Evolutionary conservation across 1,140 invertebrate genomes (phyloP).

Genomic region (Plutomurus gul): DNA sequence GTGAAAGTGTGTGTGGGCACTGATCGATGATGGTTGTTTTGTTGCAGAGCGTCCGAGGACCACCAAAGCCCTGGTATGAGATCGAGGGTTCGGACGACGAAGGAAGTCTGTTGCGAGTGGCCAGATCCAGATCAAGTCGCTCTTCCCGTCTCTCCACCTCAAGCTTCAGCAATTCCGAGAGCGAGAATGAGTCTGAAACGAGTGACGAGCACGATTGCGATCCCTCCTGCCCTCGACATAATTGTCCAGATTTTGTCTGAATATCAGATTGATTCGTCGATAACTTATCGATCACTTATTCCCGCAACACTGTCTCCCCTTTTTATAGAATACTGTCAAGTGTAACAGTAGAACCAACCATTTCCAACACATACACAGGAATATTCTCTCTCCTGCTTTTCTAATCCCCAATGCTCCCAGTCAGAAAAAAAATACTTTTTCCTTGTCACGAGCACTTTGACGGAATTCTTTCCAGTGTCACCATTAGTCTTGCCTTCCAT

Average conservation of each 20-base stretch:
- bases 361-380: no score
- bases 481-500: neutral
- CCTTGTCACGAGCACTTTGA: no score
- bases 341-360: no score
- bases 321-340: no score
- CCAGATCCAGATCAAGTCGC: constrained; percentile 24
- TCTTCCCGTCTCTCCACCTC: constrained; percentile 17
- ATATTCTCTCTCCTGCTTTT: no score
- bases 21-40: constrained; percentile 38
- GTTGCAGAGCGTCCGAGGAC: constrained; percentile 31
- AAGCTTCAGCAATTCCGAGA: constrained; percentile 21
- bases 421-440: no score
- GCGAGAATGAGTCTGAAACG: constrained; percentile 33
- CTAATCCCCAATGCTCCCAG: no score
- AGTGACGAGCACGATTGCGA: constrained; percentile 25
- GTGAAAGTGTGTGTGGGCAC: constrained; percentile 24
- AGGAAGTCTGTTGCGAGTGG: constrained; percentile 42
- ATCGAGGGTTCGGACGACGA: constrained; percentile 53
- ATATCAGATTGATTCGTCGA: neutral
- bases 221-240: constrained; percentile 11
- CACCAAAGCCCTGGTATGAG: constrained; percentile 51
- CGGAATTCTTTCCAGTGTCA: no score
- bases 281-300: neutral
- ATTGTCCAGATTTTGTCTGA: constrained; percentile 42
- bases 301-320: no score